phyloP scores from a whole-genome alignment of 2,113 vertebrate genomes.

The Dryoscopus gambensis region DNA sequence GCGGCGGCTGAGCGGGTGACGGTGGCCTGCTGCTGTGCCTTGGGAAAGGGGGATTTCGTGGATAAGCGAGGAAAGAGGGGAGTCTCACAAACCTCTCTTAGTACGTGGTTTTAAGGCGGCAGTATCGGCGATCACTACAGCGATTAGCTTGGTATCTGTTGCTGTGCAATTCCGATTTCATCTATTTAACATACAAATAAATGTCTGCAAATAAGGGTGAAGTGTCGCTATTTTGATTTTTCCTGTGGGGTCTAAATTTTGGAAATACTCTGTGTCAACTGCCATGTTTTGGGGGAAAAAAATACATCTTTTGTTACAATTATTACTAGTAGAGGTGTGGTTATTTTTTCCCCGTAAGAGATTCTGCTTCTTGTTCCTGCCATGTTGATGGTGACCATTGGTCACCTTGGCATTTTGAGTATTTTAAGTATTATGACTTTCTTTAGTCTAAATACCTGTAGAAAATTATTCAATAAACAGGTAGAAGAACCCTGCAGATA shows the following conservation, averaged over 20 bases:
- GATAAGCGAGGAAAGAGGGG: accelerated
- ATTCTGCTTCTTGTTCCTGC: background rate
- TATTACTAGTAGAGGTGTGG: background rate
- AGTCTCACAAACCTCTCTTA: too few species aligned
- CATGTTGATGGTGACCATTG: background rate
- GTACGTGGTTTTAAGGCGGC: background rate
- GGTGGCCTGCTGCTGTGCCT: background rate
- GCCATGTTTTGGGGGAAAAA: background rate
- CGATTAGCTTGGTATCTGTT: background rate
- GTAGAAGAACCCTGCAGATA: background rate
- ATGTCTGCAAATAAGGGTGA: background rate
- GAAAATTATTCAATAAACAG: background rate
- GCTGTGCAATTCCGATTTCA: background rate
- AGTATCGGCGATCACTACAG: accelerated
- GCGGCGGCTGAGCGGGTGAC: background rate
- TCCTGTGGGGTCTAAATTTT: background rate
- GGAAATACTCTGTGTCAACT: background rate
- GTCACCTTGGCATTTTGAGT: background rate
- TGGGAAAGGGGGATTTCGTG: background rate
- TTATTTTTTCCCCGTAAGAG: background rate
- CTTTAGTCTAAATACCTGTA: background rate
- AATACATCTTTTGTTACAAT: background rate
- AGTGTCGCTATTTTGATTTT: background rate
- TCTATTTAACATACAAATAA: background rate
- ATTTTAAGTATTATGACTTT: background rate